Evolutionary conservation across 1,140 invertebrate species (phyloP).

Genomic region (Tetragnatha versicolor): DNA sequence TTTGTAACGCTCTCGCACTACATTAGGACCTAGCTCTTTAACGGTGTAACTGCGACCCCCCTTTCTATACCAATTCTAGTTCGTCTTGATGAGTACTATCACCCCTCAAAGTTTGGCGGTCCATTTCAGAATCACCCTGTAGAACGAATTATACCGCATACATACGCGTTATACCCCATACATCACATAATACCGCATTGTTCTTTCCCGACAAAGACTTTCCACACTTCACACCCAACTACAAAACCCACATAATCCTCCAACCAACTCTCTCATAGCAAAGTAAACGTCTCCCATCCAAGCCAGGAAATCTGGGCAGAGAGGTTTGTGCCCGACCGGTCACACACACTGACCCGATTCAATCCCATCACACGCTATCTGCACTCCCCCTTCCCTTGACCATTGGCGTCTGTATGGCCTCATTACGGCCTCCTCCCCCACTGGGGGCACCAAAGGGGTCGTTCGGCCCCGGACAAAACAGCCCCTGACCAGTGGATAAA

Average conservation of each 20-base stretch:
- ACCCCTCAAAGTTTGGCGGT: too few relatives aligned
- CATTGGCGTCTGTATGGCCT: constrained; percentile 36
- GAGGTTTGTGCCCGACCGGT: background rate
- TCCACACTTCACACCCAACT: background rate
- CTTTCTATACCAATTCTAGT: too few relatives aligned
- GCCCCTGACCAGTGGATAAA: constrained; percentile 46
- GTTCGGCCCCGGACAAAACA: constrained; percentile 17
- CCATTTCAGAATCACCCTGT: too few relatives aligned
- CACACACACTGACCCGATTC: constrained; percentile 6
- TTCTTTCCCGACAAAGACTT: too few relatives aligned
- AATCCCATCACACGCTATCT: constrained; percentile 39
- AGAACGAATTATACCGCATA: too few relatives aligned
- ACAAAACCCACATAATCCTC: background rate
- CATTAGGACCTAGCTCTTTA: too few relatives aligned
- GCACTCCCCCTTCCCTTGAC: background rate
- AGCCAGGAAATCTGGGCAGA: too few relatives aligned
- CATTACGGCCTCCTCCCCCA: constrained; percentile 28
- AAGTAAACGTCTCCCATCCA: background rate
- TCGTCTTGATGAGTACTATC: too few relatives aligned
- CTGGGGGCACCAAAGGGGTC: constrained; percentile 33
- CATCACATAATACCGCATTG: too few relatives aligned
- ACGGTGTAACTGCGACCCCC: too few relatives aligned
- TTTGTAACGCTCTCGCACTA: too few relatives aligned
- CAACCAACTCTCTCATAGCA: background rate
- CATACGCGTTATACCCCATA: too few relatives aligned